Base-by-base conservation (phyloP, 2,888 invertebrate genomes). In the Sepioteuthis lessoniana region DNA sequence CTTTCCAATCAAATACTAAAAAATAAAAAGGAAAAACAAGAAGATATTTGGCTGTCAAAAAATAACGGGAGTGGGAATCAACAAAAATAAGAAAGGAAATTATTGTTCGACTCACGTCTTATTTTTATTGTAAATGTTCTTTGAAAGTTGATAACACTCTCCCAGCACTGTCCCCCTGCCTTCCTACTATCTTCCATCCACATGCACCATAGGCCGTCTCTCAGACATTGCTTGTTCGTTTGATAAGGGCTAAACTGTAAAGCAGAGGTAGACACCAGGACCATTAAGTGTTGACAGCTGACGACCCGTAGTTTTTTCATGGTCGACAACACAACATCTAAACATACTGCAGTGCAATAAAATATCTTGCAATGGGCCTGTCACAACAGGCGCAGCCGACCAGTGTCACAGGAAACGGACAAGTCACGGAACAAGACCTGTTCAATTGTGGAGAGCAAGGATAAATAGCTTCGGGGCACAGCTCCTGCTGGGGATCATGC, bases 401-500 rank as follows among this genome's bases (percentile, higher is more conserved):
- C 76, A 13, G 76, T 76, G 76, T 76, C n/a, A 76, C 76, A 76
- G 76, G 76, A 76, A 76, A 76, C n/a, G 13, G n/a, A 16, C n/a
- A 76, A 76, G 76, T 76, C 76, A 76, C 13, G 13, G 76, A 13
- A 76, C n/a, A 76, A 35, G 76, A 35, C 76, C 76, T 76, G 76
- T 76, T 76, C 76, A n/a, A n/a, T 76, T 76, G 76, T 76, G n/a
- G n/a, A 76, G 76, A 76, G n/a, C 76, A 76, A n/a, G 76, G 76
- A 76, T 76, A 76, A 76, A 76, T 76, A 76, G n/a, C 76, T n/a
- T n/a, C 16, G n/a, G 76, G 76, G 76, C 76, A 35, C n/a, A 76
- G 19, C n/a, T 35, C 76, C 76, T 76, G 76, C 76, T 16, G 76
- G 13, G 76, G n/a, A 10, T 76, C n/a, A 35, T n/a, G 76, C n/a